Percentiles rank a stretch among this genome's conserved stretches.
phyloP scores from a whole-genome alignment of 1,140 invertebrate genomes.

The Zophobas atratus region DNA sequence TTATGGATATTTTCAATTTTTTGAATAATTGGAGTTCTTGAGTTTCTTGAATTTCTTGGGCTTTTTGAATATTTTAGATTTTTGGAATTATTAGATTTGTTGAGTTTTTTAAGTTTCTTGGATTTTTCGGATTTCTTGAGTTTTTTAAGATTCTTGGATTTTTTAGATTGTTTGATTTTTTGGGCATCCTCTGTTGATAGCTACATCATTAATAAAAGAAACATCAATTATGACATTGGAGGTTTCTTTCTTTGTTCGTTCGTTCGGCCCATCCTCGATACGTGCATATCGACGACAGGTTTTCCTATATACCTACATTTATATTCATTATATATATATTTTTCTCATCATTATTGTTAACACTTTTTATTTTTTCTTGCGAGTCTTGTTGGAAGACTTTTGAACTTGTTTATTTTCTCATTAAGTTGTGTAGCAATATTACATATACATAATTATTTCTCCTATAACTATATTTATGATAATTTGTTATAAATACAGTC shows the following conservation, averaged over 20 bases:
- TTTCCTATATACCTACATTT: not conserved
- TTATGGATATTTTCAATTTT: too few relatives aligned
- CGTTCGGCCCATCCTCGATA: conserved; percentile 27
- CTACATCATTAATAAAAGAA: conserved; percentile 60
- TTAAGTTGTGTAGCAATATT: conserved; percentile 31
- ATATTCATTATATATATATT: not conserved
- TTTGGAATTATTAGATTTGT: too few relatives aligned
- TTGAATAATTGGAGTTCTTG: too few relatives aligned
- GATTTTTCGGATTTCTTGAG: too few relatives aligned
- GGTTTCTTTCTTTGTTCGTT: not conserved
- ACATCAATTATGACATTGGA: conserved; percentile 55
- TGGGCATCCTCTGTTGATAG: conserved; percentile 66
- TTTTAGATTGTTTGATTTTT: too few relatives aligned
- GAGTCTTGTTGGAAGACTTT: not conserved
- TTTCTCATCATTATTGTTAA: conserved; percentile 6
- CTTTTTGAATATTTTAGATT: too few relatives aligned
- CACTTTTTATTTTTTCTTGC: not conserved
- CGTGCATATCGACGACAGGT: conserved; percentile 1
- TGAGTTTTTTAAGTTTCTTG: too few relatives aligned
- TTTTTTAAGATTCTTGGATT: too few relatives aligned
- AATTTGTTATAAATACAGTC: conserved; percentile 37
- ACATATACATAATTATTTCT: conserved; percentile 30
- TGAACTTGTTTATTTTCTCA: conserved; percentile 22
- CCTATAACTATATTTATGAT: conserved; percentile 35
- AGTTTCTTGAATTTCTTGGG: too few relatives aligned